A percentile compares a stretch with the other conserved stretches of the same genome.
Conservation (phyloP, 2,888 invertebrate species). For the Argyresthia goedartella region DNA sequence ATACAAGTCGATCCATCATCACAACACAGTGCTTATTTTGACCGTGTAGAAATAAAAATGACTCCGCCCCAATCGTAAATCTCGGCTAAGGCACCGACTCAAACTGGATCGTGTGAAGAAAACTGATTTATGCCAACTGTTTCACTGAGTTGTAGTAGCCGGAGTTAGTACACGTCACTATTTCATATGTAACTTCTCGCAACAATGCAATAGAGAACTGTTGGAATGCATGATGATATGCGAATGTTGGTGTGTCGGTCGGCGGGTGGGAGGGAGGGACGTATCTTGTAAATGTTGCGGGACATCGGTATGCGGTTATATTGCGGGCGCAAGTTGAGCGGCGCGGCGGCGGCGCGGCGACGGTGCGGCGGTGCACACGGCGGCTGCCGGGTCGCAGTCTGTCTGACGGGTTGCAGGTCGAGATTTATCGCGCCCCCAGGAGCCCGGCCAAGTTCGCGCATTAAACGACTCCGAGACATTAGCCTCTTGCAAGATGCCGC, state of each 20-base stretch:
- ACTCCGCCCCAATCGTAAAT: neutral
- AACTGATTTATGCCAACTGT: slow-evolving; percentile 53
- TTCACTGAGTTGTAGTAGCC: slow-evolving; percentile 43
- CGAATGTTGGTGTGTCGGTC: neutral
- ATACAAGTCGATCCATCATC: neutral
- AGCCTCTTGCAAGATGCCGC: slow-evolving; percentile 69
- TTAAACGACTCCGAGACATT: slow-evolving; percentile 69
- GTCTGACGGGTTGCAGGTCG: slow-evolving; percentile 40
- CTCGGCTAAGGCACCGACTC: slow-evolving; percentile 11
- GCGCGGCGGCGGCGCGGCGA: neutral
- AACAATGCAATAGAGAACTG: too few relatives aligned
- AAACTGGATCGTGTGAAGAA: slow-evolving; percentile 24
- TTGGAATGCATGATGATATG: slow-evolving; percentile 3
- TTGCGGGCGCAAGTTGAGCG: neutral
- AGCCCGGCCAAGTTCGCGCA: slow-evolving; percentile 66
- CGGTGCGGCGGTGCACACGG: neutral
- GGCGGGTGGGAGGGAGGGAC: neutral
- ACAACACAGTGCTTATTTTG: neutral
- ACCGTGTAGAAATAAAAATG: neutral
- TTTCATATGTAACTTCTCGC: neutral
- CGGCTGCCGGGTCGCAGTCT: neutral
- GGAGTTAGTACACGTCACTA: slow-evolving; percentile 24
- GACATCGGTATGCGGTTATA: slow-evolving; percentile 5
- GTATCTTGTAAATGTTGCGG: slow-evolving; percentile 1
- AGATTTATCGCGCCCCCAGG: slow-evolving; percentile 67